These are phyloP conservation scores for Microcebus lehilahytsara DNA, from an alignment of 2,113 vertebrate genomes.

Conservation along the genomic window DNA sequence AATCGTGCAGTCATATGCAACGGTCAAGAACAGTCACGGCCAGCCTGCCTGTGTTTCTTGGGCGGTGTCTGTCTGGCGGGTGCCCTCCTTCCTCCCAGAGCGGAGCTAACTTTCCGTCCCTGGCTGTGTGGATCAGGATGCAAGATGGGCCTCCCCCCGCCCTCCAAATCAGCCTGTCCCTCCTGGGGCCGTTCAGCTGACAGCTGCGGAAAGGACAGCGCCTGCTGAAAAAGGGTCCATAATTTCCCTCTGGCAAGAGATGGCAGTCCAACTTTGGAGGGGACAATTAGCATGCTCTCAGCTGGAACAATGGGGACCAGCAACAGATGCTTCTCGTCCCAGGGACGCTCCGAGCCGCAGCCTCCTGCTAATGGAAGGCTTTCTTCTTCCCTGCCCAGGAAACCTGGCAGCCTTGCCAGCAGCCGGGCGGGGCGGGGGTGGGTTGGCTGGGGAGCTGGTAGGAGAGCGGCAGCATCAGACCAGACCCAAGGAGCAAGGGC, in stretches of 20 bases:
- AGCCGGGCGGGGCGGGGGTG: neutral
- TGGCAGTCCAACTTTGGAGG: constrained; percentile 74
- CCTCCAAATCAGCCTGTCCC: constrained; percentile 35
- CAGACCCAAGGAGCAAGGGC: neutral
- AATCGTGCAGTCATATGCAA: neutral
- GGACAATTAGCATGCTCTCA: constrained; percentile 78
- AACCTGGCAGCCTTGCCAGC: constrained; percentile 58
- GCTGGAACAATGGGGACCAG: constrained; percentile 76
- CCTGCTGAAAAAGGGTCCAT: constrained; percentile 64
- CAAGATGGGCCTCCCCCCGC: neutral
- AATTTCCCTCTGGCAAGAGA: constrained; percentile 78
- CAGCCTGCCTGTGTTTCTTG: neutral
- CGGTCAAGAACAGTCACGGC: neutral
- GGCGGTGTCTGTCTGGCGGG: neutral
- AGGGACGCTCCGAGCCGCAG: constrained; percentile 65
- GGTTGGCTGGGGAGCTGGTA: neutral
- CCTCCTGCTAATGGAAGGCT: constrained; percentile 69
- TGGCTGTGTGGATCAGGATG: constrained; percentile 44
- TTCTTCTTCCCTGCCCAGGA: constrained; percentile 62
- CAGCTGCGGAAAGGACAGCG: constrained; percentile 74
- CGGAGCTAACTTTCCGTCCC: constrained; percentile 4
- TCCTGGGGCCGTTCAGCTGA: constrained; percentile 77
- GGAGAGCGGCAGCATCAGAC: neutral
- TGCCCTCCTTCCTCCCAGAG: neutral
- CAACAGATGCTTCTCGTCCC: constrained; percentile 80